Evolutionary conservation across 2,797 vertebrate species (phyloP), one percentile per base, ranked within the genome.

Genomic region (Mormyrops attenuatus): DNA sequence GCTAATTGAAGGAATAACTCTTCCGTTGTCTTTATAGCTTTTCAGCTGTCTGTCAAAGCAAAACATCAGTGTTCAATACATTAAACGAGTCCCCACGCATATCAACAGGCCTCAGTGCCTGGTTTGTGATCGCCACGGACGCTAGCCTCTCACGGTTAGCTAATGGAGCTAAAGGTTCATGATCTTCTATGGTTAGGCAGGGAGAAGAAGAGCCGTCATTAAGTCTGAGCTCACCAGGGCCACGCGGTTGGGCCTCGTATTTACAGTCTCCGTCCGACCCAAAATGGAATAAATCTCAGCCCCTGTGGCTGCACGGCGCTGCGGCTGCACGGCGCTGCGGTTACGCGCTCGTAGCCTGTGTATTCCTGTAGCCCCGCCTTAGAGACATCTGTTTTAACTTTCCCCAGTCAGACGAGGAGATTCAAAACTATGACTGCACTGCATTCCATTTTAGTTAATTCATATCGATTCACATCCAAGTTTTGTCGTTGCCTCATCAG

Each of bases 391-490:
- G 77, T n/a, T 63, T 38, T 85, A 44, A 47, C 44, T 38, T 84
- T 47, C 30, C 30, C n/a, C 47, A 7, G n/a, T 8, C 49, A 44
- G 41, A 55, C 34, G 22, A 38, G 82, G 9, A 26, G 22, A 85
- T 49, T 73, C 49, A 17, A 86, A 26, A 26, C 47, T n/a, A 86
- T 41, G n/a, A 47, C 57, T 30, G 15, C 85, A 26, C 50, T 47
- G 50, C 89, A 89, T 89, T 87, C 89, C 53, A 88, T 15, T 60
- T 34, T 3, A 44, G 66, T 80, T 41, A 4, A 47, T 8, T 47
- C 73, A 30, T 30, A 13, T 73, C 30, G 20, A 89, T 44, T 60
- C 85, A 41, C 34, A 15, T 57, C 85, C 30, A 52, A 41, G 13
- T 30, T 47, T 63, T 13, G 34, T 47, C 1, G 9, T 30, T 34